Evolutionary conservation across 2,888 invertebrate genomes (phyloP).

Genomic region (Dendrolimus pini): DNA sequence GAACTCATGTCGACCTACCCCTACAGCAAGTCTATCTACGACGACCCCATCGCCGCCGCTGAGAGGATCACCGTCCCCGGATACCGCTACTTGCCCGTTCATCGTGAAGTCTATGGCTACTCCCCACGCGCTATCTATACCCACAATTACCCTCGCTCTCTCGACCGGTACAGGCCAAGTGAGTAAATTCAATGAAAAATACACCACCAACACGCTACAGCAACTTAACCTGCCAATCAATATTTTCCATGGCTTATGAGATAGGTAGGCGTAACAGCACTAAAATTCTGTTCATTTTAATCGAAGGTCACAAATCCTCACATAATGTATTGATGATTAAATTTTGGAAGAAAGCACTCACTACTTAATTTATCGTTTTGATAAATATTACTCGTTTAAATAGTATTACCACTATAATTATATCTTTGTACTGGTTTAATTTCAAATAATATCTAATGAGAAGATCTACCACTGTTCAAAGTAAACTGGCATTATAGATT

Average conservation of each 20-base stretch:
- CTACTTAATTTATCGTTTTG: no score
- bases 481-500: no score
- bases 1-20: slow-evolving; percentile 85
- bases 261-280: no score
- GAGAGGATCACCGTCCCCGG: slow-evolving; percentile 92
- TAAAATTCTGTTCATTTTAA: no score
- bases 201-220: slow-evolving; percentile 24
- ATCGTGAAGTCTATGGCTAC: slow-evolving; percentile 93
- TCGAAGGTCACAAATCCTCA: no score
- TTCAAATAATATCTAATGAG: no score
- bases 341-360: no score
- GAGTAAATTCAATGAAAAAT: slow-evolving; percentile 63
- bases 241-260: background rate
- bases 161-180: slow-evolving; percentile 91
- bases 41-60: slow-evolving; percentile 86
- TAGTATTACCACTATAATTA: no score
- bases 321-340: no score
- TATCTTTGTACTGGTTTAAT: no score
- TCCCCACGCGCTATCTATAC: slow-evolving; percentile 91
- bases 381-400: no score
- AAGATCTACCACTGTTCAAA: no score
- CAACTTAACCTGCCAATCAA: slow-evolving; percentile 29
- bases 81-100: slow-evolving; percentile 93
- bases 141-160: slow-evolving; percentile 86
- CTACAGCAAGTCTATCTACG: slow-evolving; percentile 90